Evolutionary conservation across 2,113 vertebrate species (phyloP).

Genomic region (Monarcha castaneiventris): DNA sequence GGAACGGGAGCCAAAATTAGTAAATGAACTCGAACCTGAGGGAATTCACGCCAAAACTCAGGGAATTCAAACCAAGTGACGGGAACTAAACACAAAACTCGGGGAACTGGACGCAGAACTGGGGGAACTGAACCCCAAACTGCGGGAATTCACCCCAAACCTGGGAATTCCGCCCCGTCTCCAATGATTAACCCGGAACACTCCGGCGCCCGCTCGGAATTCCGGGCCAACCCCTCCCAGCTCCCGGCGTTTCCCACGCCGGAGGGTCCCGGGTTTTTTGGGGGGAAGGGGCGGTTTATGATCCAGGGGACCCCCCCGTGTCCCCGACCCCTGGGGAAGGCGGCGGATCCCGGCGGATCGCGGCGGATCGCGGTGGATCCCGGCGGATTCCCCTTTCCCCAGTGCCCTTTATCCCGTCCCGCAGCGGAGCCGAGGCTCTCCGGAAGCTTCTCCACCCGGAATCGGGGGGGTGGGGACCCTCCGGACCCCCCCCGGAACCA

Average conservation of each 20-base stretch:
- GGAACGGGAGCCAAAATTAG: rapidly evolving
- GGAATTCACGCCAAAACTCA: neutral
- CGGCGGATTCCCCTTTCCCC: neutral
- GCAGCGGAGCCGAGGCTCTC: neutral
- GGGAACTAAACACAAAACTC: neutral
- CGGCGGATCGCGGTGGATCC: neutral
- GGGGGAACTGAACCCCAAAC: neutral
- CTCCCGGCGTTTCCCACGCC: neutral
- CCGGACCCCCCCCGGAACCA: neutral
- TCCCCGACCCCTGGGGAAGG: no score
- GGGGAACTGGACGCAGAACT: neutral
- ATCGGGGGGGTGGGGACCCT: neutral
- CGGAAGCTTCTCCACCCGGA: neutral
- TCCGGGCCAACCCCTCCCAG: neutral
- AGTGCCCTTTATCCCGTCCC: neutral
- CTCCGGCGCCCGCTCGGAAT: neutral
- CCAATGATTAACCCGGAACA: neutral
- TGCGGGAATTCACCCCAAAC: neutral
- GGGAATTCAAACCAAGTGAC: neutral
- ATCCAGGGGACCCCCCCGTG: neutral
- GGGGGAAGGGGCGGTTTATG: no score
- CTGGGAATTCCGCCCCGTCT: neutral
- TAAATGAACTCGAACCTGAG: rapidly evolving
- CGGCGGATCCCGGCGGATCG: neutral
- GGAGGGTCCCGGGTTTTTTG: neutral